A percentile compares a stretch with the other conserved stretches of the same genome.
phyloP scores from a whole-genome alignment of 2,888 invertebrate species.

The Aporophyla nigra region DNA sequence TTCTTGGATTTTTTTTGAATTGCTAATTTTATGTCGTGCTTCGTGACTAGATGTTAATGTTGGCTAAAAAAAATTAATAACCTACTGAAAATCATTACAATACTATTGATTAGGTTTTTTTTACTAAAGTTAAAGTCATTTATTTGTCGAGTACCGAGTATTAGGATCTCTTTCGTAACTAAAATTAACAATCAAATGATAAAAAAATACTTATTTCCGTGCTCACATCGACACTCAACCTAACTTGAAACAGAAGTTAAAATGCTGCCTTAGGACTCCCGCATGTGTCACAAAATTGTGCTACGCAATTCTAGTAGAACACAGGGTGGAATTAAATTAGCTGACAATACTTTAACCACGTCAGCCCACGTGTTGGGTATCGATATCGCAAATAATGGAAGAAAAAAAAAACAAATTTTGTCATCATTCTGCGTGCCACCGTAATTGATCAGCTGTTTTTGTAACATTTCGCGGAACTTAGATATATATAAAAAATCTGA shows the following conservation, averaged over 20 bases:
- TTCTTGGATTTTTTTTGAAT: slow-evolving; percentile 32
- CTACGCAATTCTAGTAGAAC: too few species aligned
- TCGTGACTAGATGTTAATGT: slow-evolving; percentile 29
- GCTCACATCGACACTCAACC: background rate
- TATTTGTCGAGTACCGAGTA: background rate
- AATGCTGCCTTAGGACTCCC: background rate
- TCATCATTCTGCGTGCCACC: too few species aligned
- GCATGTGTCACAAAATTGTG: too few species aligned
- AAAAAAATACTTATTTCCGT: background rate
- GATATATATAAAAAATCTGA: too few species aligned
- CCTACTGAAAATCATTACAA: slow-evolving; percentile 6
- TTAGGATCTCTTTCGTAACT: background rate
- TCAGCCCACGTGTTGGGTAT: too few species aligned
- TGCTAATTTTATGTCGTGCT: slow-evolving; percentile 14
- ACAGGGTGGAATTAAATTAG: too few species aligned
- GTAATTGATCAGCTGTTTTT: too few species aligned
- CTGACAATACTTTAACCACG: too few species aligned
- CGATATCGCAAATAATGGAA: too few species aligned
- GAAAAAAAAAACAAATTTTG: too few species aligned
- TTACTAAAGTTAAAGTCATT: background rate
- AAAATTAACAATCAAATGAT: background rate
- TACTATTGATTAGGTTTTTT: background rate
- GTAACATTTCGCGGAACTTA: too few species aligned
- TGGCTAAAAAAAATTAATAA: slow-evolving; percentile 14
- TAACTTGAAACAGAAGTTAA: background rate